Evolutionary conservation across 2,113 vertebrate species (phyloP).

Genomic region (Tyto alba): DNA sequence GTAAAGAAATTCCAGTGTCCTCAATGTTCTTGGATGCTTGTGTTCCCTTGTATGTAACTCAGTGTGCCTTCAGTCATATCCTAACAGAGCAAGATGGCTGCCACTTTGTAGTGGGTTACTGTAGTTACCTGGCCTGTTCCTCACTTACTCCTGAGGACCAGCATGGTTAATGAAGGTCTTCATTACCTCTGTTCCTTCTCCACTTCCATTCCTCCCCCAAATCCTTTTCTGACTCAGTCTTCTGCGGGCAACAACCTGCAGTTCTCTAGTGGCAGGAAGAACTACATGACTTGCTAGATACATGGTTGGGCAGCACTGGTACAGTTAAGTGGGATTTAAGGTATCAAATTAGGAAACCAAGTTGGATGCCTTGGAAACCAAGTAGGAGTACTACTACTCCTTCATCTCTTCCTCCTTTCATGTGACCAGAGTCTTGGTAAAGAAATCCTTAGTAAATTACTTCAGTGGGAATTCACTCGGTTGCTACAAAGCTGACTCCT

Average conservation of each 20-base stretch:
- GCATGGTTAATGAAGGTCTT: neutral
- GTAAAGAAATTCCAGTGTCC: neutral
- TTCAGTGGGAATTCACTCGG: neutral
- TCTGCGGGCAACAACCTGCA: neutral
- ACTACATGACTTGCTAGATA: neutral
- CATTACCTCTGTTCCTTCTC: neutral
- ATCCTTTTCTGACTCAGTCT: neutral
- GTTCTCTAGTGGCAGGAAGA: neutral
- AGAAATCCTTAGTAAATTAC: neutral
- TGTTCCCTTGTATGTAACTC: neutral
- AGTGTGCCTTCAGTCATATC: accelerated
- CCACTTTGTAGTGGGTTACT: neutral
- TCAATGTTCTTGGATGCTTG: neutral
- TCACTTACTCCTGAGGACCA: neutral
- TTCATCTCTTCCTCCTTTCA: neutral
- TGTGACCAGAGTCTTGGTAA: neutral
- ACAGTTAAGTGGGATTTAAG: neutral
- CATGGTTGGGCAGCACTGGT: neutral
- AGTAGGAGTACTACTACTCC: neutral
- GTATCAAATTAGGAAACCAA: neutral
- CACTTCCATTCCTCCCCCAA: neutral
- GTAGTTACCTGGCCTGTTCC: neutral
- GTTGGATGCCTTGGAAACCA: neutral
- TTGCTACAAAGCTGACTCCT: neutral
- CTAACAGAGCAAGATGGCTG: neutral